phyloP scores from a whole-genome alignment of 92 coral and sea anemone genomes.

The Palythoa grandiflora region DNA sequence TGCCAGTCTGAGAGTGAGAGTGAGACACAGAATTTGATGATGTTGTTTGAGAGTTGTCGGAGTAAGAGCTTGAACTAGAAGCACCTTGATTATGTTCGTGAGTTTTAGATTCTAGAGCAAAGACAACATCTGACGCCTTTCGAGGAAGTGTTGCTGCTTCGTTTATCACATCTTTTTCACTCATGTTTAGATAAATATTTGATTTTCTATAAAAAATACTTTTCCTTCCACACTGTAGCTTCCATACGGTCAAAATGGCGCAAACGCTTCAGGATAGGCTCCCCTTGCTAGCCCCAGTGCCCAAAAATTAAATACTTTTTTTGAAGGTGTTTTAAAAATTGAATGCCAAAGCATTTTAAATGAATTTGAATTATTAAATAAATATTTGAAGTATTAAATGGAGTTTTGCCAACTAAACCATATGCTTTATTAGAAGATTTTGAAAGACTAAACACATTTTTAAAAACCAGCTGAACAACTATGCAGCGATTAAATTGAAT shows the following conservation, averaged over 20 bases:
- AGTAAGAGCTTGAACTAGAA: conserved; percentile 36
- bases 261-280: conserved; percentile 18
- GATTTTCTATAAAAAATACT: not conserved
- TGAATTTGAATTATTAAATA: not conserved
- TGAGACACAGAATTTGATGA: conserved; percentile 18
- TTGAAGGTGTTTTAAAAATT: not conserved
- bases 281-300: conserved; percentile 30
- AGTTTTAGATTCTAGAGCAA: conserved; percentile 27
- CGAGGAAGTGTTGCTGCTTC: conserved; percentile 39
- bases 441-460: too few relatives aligned
- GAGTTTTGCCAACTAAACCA: not conserved
- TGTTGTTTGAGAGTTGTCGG: conserved; percentile 30
- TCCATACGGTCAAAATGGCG: conserved; percentile 4
- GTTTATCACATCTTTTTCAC: conserved; percentile 25
- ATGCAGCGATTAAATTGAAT: not conserved
- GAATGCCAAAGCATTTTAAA: not conserved
- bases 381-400: not conserved
- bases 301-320: conserved; percentile 15
- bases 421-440: not conserved
- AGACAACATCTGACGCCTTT: conserved; percentile 42
- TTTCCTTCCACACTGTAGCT: not conserved
- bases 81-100: conserved; percentile 18
- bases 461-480: too few relatives aligned
- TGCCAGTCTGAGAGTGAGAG: not conserved
- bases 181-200: conserved; percentile 17